phyloP scores from a whole-genome alignment of 2,113 vertebrate genomes.

The Pimephales promelas region DNA sequence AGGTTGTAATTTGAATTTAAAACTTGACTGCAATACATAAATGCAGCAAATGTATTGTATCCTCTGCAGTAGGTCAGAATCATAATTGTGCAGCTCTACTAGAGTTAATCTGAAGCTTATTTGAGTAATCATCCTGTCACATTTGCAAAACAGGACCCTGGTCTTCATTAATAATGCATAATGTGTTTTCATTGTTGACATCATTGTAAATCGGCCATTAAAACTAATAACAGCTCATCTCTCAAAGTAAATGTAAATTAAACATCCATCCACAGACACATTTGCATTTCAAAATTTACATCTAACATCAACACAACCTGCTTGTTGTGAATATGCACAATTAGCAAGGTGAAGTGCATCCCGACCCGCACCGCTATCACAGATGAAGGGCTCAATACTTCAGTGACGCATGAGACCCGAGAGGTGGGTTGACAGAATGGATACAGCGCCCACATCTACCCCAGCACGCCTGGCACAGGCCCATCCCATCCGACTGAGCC shows the following conservation, averaged over 20 bases:
- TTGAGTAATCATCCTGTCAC: not conserved
- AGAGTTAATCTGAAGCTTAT: not conserved
- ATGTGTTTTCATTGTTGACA: not conserved
- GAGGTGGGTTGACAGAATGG: conserved; percentile 50
- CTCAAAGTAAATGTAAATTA: not conserved
- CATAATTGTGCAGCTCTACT: not conserved
- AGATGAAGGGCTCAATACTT: conserved; percentile 32
- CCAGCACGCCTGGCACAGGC: conserved; percentile 36
- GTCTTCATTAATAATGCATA: not conserved
- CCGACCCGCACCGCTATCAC: not conserved
- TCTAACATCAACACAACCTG: not conserved
- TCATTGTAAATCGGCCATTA: not conserved
- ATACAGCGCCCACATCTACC: conserved; percentile 49
- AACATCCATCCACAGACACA: not conserved
- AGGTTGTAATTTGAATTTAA: not conserved
- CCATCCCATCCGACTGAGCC: conserved; percentile 46
- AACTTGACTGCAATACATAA: not conserved
- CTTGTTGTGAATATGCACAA: not conserved
- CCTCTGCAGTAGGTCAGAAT: not conserved
- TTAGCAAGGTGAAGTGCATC: conserved; percentile 6
- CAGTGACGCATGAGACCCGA: conserved; percentile 58
- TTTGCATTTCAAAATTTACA: not conserved
- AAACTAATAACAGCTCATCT: conserved; percentile 1
- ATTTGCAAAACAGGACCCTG: not conserved
- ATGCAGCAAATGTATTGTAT: not conserved